Base-by-base conservation (phyloP, 2,797 vertebrate species). In the Syndactyla subalaris region DNA sequence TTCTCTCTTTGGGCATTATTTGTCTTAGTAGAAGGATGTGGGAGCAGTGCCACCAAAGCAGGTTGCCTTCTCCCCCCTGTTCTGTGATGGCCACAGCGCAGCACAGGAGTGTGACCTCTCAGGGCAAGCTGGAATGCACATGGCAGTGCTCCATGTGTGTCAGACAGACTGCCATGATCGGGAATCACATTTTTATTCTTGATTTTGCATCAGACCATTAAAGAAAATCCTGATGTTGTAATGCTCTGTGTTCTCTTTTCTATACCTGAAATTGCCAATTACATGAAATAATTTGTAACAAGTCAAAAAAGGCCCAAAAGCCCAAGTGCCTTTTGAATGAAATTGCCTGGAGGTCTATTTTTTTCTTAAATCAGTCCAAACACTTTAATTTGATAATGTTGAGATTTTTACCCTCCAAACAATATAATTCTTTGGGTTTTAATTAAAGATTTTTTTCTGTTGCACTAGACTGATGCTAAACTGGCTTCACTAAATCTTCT, bases 401-500 rank as follows among this genome's bases (percentile, higher is more conserved):
- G 71, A 73, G 26, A 94, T 93, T 87, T 93, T 88, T 85, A 82
- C 66, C 52, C 52, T 67, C 43, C 46, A 92, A 95, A 59, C 36
- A 58, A 32, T 49, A 6, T 77, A 80, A 77, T 66, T 92, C 29
- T 86, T 92, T 75, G 12, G 51, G 57, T 76, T 93, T 93, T 93
- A 95, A 96, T 94, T 83, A 95, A 96, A 96, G 71, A 59, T 13
- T 59, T 79, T 43, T 85, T 90, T 93, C 63, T 68, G 75, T 96
- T 96, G 92, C 62, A 77, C 55, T 61, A 71, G 91, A 63, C 78
- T 93, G 67, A 95, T 88, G 91, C 52, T 96, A 89, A 94, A 96
- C 66, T 91, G 83, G 88, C 88, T 95, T 92, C 94, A 62, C 79
- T 95, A 96, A 95, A 93, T 96, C 80, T 97, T 92, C 95, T 96